phyloP scores from a whole-genome alignment of 2,113 vertebrate genomes.

The Siniperca knerii region DNA sequence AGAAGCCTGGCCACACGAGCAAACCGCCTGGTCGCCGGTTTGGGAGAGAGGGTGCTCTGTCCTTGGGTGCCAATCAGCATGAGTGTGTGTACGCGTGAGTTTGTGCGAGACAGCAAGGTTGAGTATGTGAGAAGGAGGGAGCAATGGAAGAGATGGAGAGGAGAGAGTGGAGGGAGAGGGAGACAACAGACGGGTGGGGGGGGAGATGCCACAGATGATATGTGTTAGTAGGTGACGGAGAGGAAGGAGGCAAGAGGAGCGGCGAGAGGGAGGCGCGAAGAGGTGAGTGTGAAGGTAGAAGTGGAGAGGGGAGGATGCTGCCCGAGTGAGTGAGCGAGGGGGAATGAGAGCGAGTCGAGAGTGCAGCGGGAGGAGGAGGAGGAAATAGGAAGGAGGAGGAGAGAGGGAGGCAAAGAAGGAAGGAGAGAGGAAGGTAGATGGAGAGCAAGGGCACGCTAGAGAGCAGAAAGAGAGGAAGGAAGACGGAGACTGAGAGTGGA shows the following conservation, averaged over 20 bases:
- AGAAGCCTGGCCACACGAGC: constrained; percentile 63
- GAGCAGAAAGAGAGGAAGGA: constrained; percentile 53
- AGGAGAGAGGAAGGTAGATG: constrained; percentile 33
- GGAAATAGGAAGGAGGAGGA: constrained; percentile 20
- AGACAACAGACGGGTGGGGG: constrained; percentile 41
- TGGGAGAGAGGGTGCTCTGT: constrained; percentile 74
- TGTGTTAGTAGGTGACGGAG: constrained; percentile 75
- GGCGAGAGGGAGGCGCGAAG: constrained; percentile 63
- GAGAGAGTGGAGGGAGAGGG: constrained; percentile 34
- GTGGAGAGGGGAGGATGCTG: constrained; percentile 78
- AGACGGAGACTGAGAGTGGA: constrained; percentile 33
- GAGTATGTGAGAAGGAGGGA: constrained; percentile 57
- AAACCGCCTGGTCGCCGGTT: constrained; percentile 58
- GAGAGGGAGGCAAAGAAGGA: constrained; percentile 28
- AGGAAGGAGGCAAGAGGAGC: constrained; percentile 67
- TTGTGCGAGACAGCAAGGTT: constrained; percentile 54
- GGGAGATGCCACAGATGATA: constrained; percentile 65
- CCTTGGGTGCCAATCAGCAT: constrained; percentile 81
- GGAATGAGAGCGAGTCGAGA: constrained; percentile 64
- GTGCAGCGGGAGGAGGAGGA: constrained; percentile 39
- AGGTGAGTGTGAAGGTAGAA: constrained; percentile 79
- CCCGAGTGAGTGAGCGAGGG: constrained; percentile 72
- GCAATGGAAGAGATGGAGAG: constrained; percentile 51
- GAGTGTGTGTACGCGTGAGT: constrained; percentile 56
- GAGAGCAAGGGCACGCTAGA: constrained; percentile 39